phyloP scores from a whole-genome alignment of 1,140 invertebrate genomes.

The Diachasmimorpha longicaudata region DNA sequence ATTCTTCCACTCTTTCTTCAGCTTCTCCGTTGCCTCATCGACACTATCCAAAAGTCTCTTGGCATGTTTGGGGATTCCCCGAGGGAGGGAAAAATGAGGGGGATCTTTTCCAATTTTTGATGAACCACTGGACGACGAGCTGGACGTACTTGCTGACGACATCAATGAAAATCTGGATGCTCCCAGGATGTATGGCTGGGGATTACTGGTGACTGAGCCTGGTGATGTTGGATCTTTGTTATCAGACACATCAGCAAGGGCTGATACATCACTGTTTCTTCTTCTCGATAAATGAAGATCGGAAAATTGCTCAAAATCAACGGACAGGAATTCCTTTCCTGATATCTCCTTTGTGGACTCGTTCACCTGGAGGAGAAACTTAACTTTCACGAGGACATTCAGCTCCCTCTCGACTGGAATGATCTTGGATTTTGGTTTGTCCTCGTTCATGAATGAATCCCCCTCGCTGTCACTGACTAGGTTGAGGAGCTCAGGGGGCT shows the following conservation, averaged over 20 bases:
- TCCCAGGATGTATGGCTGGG: constrained; percentile 40
- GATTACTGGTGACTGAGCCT: constrained; percentile 49
- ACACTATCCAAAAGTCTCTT: constrained; percentile 31
- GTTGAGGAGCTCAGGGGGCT: constrained; percentile 33
- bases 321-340: constrained; percentile 44
- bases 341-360: constrained; percentile 48
- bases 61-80: constrained; percentile 40
- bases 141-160: constrained; percentile 51
- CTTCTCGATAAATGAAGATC: constrained; percentile 23
- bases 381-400: constrained; percentile 46
- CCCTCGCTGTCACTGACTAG: constrained; percentile 41
- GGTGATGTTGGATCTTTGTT: constrained; percentile 54
- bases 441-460: constrained; percentile 38
- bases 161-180: constrained; percentile 44
- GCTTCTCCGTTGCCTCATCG: constrained; percentile 37
- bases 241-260: constrained; percentile 56
- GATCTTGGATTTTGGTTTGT: constrained; percentile 33
- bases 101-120: constrained; percentile 38
- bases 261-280: constrained; percentile 42
- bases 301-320: constrained; percentile 38
- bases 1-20: constrained; percentile 53
- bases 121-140: constrained; percentile 48
- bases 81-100: constrained; percentile 42
- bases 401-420: constrained; percentile 47
- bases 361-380: constrained; percentile 48